Base-by-base conservation (phyloP, 2,113 vertebrate genomes). In the Apus apus region DNA sequence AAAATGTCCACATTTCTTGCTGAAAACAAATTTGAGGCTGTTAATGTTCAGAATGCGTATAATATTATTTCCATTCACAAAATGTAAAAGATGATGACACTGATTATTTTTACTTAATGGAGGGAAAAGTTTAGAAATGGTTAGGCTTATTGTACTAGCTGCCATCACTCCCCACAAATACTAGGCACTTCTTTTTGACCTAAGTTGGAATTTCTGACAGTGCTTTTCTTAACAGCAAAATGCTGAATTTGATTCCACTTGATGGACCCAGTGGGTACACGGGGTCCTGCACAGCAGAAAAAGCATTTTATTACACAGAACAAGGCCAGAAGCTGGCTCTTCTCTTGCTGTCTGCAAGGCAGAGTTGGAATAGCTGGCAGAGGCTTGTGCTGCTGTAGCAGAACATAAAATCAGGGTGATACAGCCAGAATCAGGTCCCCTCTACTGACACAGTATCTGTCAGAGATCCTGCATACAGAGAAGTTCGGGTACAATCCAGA, bases 91-190 rank as follows among this genome's bases (percentile, higher is more conserved):
- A 56, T 48, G 81, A 89, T 34, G 19, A 45, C 67, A 60, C 16
- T 76, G 68, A 87, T 93, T 95, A 68, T 74, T 92, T 93, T 89
- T 89, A 60, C 81, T 93, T 96, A 87, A 89, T 36, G 67, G 56
- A 76, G 57, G 21, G 60, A 77, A 68, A 87, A 72, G 16, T 90
- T 58, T 84, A 80, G 70, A 68, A 94, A 75, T 65, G 3, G 23
- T 34, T 58, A 48, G 58, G 58, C 21, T 90, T 73, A 61, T 34
- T 82, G 14, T 36, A 62, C 38, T 70, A 68, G 67, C 51, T 80
- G 58, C 45, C 32, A 36, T 65, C 21, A 17, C 74, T 79, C 23
- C 54, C 34, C 25, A 50, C 26, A 76, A 93, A 84, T n/a, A 67
- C 9, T 5, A 14, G 32, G 26, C 16, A 21, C 17, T 61, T 76